These are phyloP conservation scores for Nyctibius bracteatus DNA, from an alignment of 2,113 vertebrate species.

Conservation along the genomic window DNA sequence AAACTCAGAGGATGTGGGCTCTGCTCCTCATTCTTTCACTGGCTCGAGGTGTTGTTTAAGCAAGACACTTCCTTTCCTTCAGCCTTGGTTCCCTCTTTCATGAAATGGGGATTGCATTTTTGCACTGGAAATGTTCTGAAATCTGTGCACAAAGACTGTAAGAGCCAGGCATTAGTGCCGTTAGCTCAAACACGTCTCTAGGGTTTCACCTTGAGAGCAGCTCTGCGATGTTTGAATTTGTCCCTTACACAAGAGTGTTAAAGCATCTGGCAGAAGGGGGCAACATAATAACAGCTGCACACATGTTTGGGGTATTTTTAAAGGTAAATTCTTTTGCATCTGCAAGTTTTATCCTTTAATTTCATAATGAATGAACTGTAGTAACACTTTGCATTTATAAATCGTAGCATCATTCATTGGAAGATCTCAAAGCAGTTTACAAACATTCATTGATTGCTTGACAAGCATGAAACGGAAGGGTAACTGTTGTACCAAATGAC, in stretches of 20 bases:
- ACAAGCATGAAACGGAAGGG: conserved; percentile 27
- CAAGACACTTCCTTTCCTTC: background rate
- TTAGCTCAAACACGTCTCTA: background rate
- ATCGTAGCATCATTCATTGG: background rate
- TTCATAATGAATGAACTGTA: background rate
- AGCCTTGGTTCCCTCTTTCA: background rate
- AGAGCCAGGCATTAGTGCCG: background rate
- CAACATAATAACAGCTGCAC: background rate
- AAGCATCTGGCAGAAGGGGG: conserved; percentile 13
- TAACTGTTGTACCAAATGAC: background rate
- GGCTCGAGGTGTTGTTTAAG: background rate
- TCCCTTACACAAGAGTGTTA: background rate
- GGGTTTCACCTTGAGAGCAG: background rate
- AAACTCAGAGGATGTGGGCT: background rate
- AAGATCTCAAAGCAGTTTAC: background rate
- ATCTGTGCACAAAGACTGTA: background rate
- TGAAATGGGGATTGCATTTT: background rate
- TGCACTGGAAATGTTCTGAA: background rate
- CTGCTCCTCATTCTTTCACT: background rate
- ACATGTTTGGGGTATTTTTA: background rate
- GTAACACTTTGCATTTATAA: background rate
- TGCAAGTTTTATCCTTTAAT: background rate
- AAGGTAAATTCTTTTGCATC: background rate
- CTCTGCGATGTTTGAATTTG: background rate
- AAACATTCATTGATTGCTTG: conserved; percentile 30